phyloP scores from a whole-genome alignment of 2,113 vertebrate species.

The Connochaetes taurinus region DNA sequence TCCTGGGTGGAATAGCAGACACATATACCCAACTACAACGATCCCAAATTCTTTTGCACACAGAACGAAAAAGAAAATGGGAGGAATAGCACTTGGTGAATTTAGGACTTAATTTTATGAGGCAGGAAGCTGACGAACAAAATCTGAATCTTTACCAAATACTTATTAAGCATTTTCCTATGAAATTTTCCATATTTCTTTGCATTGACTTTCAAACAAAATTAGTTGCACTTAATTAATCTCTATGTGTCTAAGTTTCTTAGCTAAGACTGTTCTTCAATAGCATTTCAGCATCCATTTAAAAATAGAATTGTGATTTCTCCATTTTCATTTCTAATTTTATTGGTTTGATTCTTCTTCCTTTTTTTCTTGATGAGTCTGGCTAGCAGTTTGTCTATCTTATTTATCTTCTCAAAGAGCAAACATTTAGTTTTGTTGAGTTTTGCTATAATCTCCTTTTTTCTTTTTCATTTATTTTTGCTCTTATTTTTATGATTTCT shows the following conservation, averaged over 20 bases:
- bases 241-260: not conserved
- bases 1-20: not conserved
- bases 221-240: not conserved
- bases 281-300: not conserved
- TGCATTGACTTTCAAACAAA: not conserved
- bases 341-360: not conserved
- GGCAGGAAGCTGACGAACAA: not conserved
- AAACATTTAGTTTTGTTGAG: not conserved
- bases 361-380: not conserved
- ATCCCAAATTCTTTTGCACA: not conserved
- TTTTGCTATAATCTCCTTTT: not conserved
- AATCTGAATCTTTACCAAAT: not conserved
- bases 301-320: not conserved
- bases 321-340: not conserved
- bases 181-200: not conserved
- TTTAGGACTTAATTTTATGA: not conserved
- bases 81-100: not conserved
- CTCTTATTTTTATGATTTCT: not conserved
- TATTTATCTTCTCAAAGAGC: not conserved
- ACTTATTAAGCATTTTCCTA: not conserved
- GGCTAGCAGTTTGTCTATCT: not conserved
- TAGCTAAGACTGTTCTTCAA: not conserved
- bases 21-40: rapidly evolving
- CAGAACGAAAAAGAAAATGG: not conserved
- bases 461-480: not conserved